These are phyloP conservation scores for Pseudococcus viburni DNA, from an alignment of 2,888 invertebrate species.

Conservation along the genomic window DNA sequence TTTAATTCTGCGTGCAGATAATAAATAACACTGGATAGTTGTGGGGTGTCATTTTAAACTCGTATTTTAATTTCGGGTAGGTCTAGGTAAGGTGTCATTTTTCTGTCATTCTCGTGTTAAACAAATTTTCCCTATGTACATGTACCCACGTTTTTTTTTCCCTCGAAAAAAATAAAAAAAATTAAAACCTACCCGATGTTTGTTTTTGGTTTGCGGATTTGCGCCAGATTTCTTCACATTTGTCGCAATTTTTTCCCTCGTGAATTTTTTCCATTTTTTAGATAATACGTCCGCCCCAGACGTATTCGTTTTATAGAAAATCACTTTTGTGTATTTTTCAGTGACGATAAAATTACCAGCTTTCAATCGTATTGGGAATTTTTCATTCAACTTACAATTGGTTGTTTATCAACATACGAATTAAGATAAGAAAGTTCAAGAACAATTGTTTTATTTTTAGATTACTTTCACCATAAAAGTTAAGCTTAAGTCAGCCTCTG, in stretches of 20 bases:
- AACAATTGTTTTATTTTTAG: slow-evolving; percentile 11
- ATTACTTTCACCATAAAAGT: background rate
- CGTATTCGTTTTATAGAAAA: background rate
- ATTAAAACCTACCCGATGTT: background rate
- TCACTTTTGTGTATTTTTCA: background rate
- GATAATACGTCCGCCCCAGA: background rate
- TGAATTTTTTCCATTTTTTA: background rate
- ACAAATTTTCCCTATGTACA: background rate
- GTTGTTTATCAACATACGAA: background rate
- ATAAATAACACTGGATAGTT: slow-evolving; percentile 56
- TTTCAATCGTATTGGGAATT: background rate
- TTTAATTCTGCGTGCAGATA: slow-evolving; percentile 60
- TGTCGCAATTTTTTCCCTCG: background rate
- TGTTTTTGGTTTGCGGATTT: background rate
- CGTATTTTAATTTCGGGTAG: slow-evolving; percentile 53
- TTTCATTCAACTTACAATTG: background rate
- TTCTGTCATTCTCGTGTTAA: slow-evolving; percentile 44
- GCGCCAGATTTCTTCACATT: background rate
- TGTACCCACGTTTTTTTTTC: background rate
- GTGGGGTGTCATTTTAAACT: slow-evolving; percentile 55
- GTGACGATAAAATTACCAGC: background rate
- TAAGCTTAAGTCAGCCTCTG: background rate
- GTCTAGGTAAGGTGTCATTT: slow-evolving; percentile 38
- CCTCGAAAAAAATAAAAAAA: background rate
- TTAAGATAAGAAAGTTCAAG: slow-evolving; percentile 21